Evolutionary conservation across 2,888 invertebrate genomes (phyloP).

Genomic region (Archips xylosteana): DNA sequence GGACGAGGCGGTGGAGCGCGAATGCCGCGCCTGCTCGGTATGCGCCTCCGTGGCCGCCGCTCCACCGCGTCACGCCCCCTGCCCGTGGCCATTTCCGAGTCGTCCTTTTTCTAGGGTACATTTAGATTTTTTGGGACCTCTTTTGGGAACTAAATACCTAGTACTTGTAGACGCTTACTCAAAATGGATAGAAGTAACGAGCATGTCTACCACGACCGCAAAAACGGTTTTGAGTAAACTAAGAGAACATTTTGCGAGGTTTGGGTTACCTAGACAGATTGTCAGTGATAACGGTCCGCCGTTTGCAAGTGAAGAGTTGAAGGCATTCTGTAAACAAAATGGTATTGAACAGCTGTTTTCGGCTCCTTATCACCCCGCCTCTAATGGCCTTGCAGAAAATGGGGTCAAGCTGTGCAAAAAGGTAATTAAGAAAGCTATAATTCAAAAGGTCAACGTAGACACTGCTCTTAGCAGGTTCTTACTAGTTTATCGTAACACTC

Average conservation of each 20-base stretch:
- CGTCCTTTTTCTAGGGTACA: background rate
- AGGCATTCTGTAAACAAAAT: slow-evolving; percentile 1
- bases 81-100: background rate
- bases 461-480: background rate
- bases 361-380: slow-evolving; percentile 1
- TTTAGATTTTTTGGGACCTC: background rate
- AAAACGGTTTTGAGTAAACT: background rate
- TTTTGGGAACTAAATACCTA: background rate
- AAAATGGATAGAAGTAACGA: slow-evolving; percentile 1
- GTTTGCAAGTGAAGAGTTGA: slow-evolving; percentile 1
- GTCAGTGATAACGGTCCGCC: slow-evolving; percentile 2
- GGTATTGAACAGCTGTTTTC: background rate
- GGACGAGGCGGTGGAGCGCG: slow-evolving; percentile 4
- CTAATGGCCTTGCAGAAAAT: background rate
- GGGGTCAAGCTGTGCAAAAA: background rate
- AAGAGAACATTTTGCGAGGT: slow-evolving; percentile 4
- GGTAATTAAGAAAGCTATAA: slow-evolving; percentile 1
- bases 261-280: slow-evolving; percentile 1
- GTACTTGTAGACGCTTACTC: background rate
- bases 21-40: background rate
- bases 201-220: background rate
- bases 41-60: slow-evolving; percentile 4
- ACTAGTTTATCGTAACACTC: background rate
- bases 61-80: background rate
- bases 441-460: background rate